A percentile compares a stretch with the other conserved stretches of the same genome.
Evolutionary conservation across 2,113 vertebrate genomes (phyloP).

Genomic region (Climacteris rufus): DNA sequence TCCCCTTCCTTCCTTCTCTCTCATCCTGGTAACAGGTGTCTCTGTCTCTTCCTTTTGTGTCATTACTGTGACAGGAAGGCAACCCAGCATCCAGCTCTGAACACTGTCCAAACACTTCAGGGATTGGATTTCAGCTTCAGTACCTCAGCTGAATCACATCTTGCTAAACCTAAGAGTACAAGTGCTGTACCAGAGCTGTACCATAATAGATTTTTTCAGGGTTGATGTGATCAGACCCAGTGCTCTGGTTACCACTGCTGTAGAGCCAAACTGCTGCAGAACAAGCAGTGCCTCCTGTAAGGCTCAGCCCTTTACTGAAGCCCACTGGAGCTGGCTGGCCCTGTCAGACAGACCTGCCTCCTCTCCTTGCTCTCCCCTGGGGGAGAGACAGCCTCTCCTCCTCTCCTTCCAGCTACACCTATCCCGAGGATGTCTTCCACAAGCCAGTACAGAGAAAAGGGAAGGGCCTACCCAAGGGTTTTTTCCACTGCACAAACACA

Average conservation of each 20-base stretch:
- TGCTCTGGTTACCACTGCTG: not conserved
- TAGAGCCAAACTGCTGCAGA: not conserved
- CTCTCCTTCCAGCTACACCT: not conserved
- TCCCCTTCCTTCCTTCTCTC: too few relatives aligned
- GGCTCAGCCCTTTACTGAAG: not conserved
- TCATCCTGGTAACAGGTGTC: too few relatives aligned
- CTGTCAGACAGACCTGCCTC: not conserved
- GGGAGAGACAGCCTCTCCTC: not conserved
- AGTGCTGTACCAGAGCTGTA: not conserved
- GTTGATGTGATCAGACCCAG: not conserved
- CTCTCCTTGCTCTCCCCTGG: rapidly evolving
- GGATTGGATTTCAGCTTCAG: not conserved
- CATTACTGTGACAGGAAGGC: too few relatives aligned
- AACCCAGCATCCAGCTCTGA: not conserved
- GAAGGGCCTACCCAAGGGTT: not conserved
- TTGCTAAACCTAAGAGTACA: not conserved
- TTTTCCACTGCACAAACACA: not conserved
- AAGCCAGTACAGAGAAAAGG: rapidly evolving
- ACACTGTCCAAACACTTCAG: rapidly evolving
- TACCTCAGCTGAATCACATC: not conserved
- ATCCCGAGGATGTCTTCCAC: not conserved
- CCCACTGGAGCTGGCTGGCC: rapidly evolving
- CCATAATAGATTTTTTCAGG: not conserved
- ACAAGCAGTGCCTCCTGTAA: not conserved
- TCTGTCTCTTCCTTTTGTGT: too few relatives aligned